Conservation (phyloP, 2,797 vertebrate genomes). For the Pampus argenteus region DNA sequence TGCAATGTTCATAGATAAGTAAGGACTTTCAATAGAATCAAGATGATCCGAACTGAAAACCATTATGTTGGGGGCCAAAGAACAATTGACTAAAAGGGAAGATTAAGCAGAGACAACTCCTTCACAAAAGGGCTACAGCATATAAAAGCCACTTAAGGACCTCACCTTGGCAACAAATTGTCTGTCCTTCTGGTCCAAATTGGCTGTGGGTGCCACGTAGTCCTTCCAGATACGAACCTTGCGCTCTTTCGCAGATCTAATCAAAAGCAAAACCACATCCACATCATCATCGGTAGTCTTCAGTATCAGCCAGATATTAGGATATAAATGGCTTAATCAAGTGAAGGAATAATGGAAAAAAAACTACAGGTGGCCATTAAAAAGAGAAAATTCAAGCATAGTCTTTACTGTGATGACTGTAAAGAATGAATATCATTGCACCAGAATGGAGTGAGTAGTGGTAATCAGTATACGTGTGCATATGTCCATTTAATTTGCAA, state of each 20-base stretch:
- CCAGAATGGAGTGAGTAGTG: neutral
- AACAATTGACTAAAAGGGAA: neutral
- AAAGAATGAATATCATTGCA: slow-evolving; percentile 14
- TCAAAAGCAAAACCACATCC: slow-evolving; percentile 22
- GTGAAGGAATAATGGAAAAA: slow-evolving; percentile 21
- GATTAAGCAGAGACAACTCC: slow-evolving; percentile 4
- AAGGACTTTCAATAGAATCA: slow-evolving; percentile 13
- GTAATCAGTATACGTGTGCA: slow-evolving; percentile 2
- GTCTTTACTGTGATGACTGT: slow-evolving; percentile 8
- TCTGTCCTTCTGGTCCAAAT: slow-evolving; percentile 97
- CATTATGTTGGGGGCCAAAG: slow-evolving; percentile 12
- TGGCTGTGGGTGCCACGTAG: slow-evolving; percentile 96
- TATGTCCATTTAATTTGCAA: neutral
- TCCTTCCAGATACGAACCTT: slow-evolving; percentile 98
- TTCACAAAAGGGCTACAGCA: neutral
- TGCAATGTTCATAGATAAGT: slow-evolving; percentile 4
- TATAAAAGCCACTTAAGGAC: slow-evolving; percentile 25
- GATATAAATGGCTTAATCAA: slow-evolving; percentile 23
- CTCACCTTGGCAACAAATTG: slow-evolving; percentile 98
- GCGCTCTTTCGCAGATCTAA: slow-evolving; percentile 94
- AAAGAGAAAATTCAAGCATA: slow-evolving; percentile 8
- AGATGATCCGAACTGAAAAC: slow-evolving; percentile 19
- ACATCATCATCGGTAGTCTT: slow-evolving; percentile 1
- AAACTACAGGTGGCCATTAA: slow-evolving; percentile 34
- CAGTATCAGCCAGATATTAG: slow-evolving; percentile 19